These are phyloP conservation scores for Mamestra configurata DNA, from an alignment of 1,140 invertebrate species.

Conservation along the genomic window DNA sequence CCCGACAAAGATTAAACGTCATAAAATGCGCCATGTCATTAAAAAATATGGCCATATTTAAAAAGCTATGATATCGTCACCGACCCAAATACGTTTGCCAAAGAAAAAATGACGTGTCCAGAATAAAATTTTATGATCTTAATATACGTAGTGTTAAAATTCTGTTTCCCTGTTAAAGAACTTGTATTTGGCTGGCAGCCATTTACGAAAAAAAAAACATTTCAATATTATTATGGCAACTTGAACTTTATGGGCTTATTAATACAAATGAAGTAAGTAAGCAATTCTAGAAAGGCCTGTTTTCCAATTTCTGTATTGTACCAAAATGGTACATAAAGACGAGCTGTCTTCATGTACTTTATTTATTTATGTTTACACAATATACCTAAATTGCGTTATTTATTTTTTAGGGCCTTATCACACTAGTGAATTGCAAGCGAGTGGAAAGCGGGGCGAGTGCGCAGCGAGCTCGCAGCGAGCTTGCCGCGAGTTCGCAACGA, in stretches of 20 bases:
- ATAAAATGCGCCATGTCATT: background rate
- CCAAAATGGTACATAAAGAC: too few species aligned
- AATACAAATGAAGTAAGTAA: background rate
- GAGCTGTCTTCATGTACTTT: too few species aligned
- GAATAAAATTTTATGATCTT: conserved; percentile 24
- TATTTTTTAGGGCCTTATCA: too few species aligned
- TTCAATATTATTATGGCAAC: background rate
- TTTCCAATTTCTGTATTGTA: too few species aligned
- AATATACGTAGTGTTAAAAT: conserved; percentile 2
- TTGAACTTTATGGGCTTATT: too few species aligned
- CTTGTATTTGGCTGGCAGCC: background rate
- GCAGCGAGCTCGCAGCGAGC: too few species aligned
- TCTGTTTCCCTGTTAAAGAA: background rate
- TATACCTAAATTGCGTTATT: too few species aligned
- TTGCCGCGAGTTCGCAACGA: too few species aligned
- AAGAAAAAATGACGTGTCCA: conserved; percentile 6
- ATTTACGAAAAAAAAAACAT: background rate
- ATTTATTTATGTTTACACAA: too few species aligned
- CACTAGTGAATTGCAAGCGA: too few species aligned
- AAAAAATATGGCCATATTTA: conserved; percentile 1
- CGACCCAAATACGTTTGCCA: conserved; percentile 20
- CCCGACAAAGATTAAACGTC: background rate
- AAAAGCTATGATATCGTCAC: background rate
- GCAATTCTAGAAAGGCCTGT: background rate
- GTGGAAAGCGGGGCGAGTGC: too few species aligned